A percentile compares a stretch with the other conserved stretches of the same genome.
These are phyloP conservation scores for Meta bourneti DNA, from an alignment of 2,888 invertebrate genomes.

Conservation along the genomic window DNA sequence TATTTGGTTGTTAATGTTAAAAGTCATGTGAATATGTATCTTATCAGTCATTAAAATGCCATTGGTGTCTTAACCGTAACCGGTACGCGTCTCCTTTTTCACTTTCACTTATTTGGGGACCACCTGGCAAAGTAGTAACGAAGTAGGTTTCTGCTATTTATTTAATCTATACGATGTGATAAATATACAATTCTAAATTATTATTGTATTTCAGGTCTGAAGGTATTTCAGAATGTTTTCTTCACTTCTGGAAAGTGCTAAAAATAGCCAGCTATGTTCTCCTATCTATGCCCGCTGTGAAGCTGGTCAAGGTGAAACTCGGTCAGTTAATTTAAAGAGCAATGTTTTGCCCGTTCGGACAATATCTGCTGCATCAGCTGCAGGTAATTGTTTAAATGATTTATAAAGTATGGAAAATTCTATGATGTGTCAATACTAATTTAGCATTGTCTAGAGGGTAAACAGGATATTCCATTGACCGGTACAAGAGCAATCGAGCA, in stretches of 20 bases:
- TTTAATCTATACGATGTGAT: neutral
- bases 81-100: slow-evolving; percentile 10
- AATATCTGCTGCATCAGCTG: slow-evolving; percentile 80
- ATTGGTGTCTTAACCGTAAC: slow-evolving; percentile 1
- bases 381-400: slow-evolving; percentile 23
- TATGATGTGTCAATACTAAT: neutral
- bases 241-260: slow-evolving; percentile 80
- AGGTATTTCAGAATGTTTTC: slow-evolving; percentile 79
- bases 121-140: slow-evolving; percentile 13
- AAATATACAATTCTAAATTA: neutral
- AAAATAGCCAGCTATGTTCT: slow-evolving; percentile 80
- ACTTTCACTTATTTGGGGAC: slow-evolving; percentile 10
- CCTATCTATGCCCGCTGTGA: slow-evolving; percentile 80
- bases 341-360: slow-evolving; percentile 78
- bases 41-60: no score
- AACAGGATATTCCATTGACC: neutral
- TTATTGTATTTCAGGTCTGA: neutral
- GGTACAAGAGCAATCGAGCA: neutral
- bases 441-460: neutral
- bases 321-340: slow-evolving; percentile 45
- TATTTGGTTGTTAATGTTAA: no score
- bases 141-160: neutral
- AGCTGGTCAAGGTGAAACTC: slow-evolving; percentile 70
- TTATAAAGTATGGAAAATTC: neutral
- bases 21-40: no score